These are phyloP conservation scores for Hystrix cristata DNA, from an alignment of 2,113 vertebrate genomes.

Conservation along the genomic window DNA sequence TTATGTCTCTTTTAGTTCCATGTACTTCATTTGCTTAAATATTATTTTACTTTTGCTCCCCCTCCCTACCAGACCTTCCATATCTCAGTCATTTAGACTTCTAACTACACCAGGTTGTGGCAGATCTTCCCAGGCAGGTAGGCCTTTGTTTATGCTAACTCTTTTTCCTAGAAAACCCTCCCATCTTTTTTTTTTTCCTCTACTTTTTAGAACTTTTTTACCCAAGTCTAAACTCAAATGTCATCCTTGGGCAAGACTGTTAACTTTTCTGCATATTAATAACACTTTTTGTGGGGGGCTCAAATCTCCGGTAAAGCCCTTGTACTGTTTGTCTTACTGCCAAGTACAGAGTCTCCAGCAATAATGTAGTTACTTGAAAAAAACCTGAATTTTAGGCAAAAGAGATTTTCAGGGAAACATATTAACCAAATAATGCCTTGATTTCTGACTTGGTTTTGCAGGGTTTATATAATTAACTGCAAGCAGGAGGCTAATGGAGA, in stretches of 20 bases:
- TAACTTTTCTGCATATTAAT: neutral
- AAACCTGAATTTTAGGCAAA: slow-evolving; percentile 21
- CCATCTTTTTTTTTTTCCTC: neutral
- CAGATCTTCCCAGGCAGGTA: neutral
- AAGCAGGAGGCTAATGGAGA: slow-evolving; percentile 6
- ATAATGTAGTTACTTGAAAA: neutral
- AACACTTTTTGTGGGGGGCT: neutral
- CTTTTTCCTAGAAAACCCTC: slow-evolving; percentile 38
- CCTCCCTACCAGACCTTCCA: accelerated
- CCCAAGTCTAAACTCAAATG: slow-evolving; percentile 36
- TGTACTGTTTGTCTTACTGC: neutral
- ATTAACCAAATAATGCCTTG: neutral
- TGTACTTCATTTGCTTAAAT: neutral
- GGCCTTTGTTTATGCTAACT: neutral
- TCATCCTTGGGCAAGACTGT: neutral
- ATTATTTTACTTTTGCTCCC: neutral
- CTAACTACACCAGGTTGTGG: neutral
- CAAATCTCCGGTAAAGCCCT: neutral
- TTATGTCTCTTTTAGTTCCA: slow-evolving; percentile 18
- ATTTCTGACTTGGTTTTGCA: neutral
- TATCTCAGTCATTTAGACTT: neutral
- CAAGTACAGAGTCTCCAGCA: neutral
- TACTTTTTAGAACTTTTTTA: neutral
- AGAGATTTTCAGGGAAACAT: slow-evolving; percentile 14
- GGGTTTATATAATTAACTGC: neutral